Conservation (phyloP, 2,888 invertebrate genomes). For the Cerastis rubricosa region DNA sequence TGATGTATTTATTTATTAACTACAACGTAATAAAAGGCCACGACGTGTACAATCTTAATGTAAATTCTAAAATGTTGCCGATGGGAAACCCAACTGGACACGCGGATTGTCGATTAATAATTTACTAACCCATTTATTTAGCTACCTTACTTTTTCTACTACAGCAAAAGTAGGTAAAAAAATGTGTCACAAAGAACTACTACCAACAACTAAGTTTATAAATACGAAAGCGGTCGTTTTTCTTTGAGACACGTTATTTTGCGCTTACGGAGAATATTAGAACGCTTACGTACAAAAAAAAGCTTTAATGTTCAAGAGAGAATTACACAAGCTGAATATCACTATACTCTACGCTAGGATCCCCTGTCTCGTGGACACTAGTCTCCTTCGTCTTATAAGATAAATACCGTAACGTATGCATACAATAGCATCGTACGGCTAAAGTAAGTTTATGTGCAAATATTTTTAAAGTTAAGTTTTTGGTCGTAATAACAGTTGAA, state of each 20-base stretch:
- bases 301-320: no score
- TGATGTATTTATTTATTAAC: no score
- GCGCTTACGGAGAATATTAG: background rate
- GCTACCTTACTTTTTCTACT: background rate
- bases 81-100: background rate
- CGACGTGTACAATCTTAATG: background rate
- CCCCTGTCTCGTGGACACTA: no score
- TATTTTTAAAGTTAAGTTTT: background rate
- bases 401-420: no score
- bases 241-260: background rate
- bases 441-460: background rate
- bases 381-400: no score
- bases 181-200: background rate
- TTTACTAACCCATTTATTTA: background rate
- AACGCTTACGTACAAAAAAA: background rate
- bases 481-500: background rate
- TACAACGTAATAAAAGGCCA: no score
- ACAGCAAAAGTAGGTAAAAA: background rate
- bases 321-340: no score
- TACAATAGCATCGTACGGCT: no score
- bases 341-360: no score
- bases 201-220: constrained; percentile 6
- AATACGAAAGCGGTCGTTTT: constrained; percentile 21
- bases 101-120: background rate
- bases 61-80: background rate